Evolutionary conservation across 2,888 invertebrate species (phyloP), one percentile per base, ranked within the genome.

Genomic region (Tenthredo livida): DNA sequence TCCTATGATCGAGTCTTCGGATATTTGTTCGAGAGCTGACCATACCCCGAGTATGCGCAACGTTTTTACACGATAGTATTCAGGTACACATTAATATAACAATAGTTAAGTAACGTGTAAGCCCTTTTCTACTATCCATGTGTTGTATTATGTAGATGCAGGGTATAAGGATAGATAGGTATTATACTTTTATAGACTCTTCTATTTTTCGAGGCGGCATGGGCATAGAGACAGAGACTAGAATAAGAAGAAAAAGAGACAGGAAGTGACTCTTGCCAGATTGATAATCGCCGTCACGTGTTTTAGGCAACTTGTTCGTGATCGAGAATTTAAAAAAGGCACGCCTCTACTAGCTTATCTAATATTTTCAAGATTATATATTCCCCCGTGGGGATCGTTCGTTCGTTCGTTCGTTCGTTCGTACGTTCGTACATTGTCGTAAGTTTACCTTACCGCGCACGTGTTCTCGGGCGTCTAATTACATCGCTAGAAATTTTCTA

Each of bases 281-380:
- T 73, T 72, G 40, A 72, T 72, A 61, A 61, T 61, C 37, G 40
- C 7, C 40, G 72, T 72, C 72, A 72, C 72, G 72, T 72, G 72
- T 72, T 72, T 54, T 54, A 33, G 37, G n/a, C 72, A 40, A 72
- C 72, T 37, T 9, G 72, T 72, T 72, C 40, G 72, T 72, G 72
- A 72, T 72, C n/a, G 40, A n/a, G 40, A 37, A n/a, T 72, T 37
- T 37, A 72, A 72, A 15, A 33, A 40, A 72, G 72, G 4, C 72
- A 72, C 72, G 43, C 25, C 43, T 43, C 12, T n/a, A 25, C 12
- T 25, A 47, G 21, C 43, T 47, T 73, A 73, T 73, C 40, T n/a
- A 73, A 40, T 73, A 73, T 73, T 73, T 43, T 73, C 43, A 47
- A 73, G 73, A 73, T 73, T 73, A 73, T 73, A 73, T 43, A 12